phyloP scores from a whole-genome alignment of 2,113 vertebrate genomes.

The Python bivittatus region DNA sequence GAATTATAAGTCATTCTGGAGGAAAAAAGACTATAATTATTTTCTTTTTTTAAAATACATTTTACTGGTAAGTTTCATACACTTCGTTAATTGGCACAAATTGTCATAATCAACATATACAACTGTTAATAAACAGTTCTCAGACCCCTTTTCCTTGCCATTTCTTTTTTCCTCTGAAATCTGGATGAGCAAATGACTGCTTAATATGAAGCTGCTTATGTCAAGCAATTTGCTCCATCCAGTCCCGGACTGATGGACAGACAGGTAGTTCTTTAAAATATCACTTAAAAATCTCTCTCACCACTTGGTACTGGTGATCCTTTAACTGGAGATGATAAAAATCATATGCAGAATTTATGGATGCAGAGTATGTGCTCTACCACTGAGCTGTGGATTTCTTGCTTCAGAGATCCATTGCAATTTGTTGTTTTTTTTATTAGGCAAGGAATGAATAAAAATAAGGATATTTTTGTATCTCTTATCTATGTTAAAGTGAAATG shows the following conservation, averaged over 20 bases:
- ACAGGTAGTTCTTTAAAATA: not conserved
- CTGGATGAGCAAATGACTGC: not conserved
- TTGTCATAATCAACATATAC: constrained; percentile 11
- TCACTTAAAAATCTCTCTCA: not conserved
- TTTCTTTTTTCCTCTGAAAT: not conserved
- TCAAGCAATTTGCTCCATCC: not conserved
- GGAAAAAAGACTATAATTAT: not conserved
- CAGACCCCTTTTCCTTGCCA: not conserved
- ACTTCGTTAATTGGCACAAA: constrained; percentile 34
- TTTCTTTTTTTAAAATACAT: constrained; percentile 11
- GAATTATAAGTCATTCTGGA: constrained; percentile 34
- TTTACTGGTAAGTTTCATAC: constrained; percentile 9
- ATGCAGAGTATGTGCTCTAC: not conserved
- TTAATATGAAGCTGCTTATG: not conserved
- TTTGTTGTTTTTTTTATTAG: constrained; percentile 43
- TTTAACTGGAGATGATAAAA: not conserved
- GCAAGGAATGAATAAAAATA: constrained; percentile 20
- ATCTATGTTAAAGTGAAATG: constrained; percentile 56
- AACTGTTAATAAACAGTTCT: not conserved
- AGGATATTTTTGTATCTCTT: constrained; percentile 48
- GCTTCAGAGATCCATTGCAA: not conserved
- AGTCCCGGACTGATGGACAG: not conserved
- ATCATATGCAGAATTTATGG: not conserved
- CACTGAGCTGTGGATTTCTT: not conserved
- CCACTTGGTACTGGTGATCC: not conserved